Evolutionary conservation across 2,888 invertebrate species (phyloP).

Genomic region (Habroteleia sp.): DNA sequence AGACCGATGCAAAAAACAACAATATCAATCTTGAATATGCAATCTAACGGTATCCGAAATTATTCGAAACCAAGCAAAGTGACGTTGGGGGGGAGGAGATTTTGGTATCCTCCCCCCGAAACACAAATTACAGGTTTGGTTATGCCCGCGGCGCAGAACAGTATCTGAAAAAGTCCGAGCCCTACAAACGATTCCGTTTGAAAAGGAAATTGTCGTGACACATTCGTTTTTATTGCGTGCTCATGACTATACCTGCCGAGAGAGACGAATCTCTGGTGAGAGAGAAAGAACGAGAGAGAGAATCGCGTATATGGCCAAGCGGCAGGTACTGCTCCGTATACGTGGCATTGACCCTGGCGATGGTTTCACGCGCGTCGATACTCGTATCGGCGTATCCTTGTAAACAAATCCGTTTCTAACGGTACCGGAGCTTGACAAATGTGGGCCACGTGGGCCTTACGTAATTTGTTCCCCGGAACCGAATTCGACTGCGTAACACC

Average conservation of each 20-base stretch:
- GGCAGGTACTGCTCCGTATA: conserved; percentile 78
- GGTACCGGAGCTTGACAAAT: conserved; percentile 62
- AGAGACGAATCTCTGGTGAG: conserved; percentile 75
- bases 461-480: conserved; percentile 34
- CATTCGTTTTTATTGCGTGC: conserved; percentile 78
- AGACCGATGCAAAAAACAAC: conserved; percentile 2
- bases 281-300: too few relatives aligned
- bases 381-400: conserved; percentile 56
- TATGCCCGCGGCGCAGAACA: conserved; percentile 1
- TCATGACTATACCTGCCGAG: conserved; percentile 62
- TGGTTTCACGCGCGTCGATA: conserved; percentile 39
- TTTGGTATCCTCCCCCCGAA: conserved; percentile 5
- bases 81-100: neutral
- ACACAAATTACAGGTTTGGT: conserved; percentile 17
- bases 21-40: conserved; percentile 4
- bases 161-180: conserved; percentile 32
- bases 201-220: conserved; percentile 80
- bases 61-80: conserved; percentile 10
- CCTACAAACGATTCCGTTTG: conserved; percentile 66
- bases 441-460: conserved; percentile 59
- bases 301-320: conserved; percentile 75
- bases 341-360: conserved; percentile 77
- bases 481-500: conserved; percentile 33
- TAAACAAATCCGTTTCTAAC: conserved; percentile 71
- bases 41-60: conserved; percentile 32